phyloP scores from a whole-genome alignment of 2,113 vertebrate species.

The Proteles cristata region DNA sequence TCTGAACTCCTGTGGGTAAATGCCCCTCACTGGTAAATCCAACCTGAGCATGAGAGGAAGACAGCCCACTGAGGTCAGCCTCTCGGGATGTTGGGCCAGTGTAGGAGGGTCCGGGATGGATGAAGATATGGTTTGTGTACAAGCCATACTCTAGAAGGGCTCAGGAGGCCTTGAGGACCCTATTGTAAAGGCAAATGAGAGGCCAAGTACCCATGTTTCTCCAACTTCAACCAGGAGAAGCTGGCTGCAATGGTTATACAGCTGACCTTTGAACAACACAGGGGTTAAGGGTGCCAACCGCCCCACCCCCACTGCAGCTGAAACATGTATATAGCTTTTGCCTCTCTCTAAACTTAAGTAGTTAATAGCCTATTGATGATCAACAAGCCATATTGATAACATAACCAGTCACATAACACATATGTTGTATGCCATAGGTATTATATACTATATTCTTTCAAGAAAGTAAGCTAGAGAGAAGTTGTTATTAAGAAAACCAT shows the following conservation, averaged over 20 bases:
- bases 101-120: rapidly evolving
- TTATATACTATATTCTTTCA: not conserved
- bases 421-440: not conserved
- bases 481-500: not conserved
- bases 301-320: not conserved
- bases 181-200: not conserved
- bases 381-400: not conserved
- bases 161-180: not conserved
- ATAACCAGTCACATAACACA: not conserved
- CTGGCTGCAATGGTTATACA: not conserved
- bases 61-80: not conserved
- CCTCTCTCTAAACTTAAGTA: not conserved
- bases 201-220: not conserved
- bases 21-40: not conserved
- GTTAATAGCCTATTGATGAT: not conserved
- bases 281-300: not conserved
- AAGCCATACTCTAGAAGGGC: not conserved
- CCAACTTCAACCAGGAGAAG: not conserved
- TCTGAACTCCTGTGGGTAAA: not conserved
- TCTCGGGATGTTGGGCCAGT: rapidly evolving
- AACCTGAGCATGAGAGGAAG: not conserved
- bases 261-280: not conserved
- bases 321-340: not conserved
- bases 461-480: not conserved
- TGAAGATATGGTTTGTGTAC: not conserved